Conservation (phyloP, 2,888 invertebrate genomes). For the Eristalis tenax region DNA sequence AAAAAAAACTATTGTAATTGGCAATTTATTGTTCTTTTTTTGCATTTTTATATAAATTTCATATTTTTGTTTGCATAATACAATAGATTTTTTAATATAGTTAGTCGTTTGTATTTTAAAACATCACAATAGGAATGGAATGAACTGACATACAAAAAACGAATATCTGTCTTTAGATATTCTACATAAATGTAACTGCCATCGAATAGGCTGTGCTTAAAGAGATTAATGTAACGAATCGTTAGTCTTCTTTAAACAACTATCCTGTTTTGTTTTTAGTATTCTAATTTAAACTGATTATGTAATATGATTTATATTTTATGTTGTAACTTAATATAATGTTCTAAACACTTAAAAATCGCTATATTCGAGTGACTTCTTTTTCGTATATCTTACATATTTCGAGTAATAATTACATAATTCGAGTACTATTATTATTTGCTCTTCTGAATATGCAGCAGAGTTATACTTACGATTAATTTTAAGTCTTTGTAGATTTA, state of each 20-base stretch:
- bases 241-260: conserved; percentile 59
- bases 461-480: conserved; percentile 47
- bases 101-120: conserved; percentile 59
- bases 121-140: conserved; percentile 72
- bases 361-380: conserved; percentile 55
- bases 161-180: conserved; percentile 32
- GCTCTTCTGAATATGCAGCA: conserved; percentile 43
- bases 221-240: conserved; percentile 44
- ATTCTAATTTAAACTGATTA: neutral
- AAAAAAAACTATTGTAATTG: conserved; percentile 7
- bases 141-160: conserved; percentile 63
- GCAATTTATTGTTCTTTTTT: conserved; percentile 55
- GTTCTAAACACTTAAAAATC: conserved; percentile 18
- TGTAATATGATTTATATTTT: neutral
- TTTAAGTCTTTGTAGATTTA: conserved; percentile 67
- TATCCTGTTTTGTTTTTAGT: neutral
- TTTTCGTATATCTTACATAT: conserved; percentile 61
- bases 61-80: conserved; percentile 37
- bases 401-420: conserved; percentile 41
- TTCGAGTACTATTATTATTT: conserved; percentile 51
- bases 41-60: conserved; percentile 52
- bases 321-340: neutral
- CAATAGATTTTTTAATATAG: conserved; percentile 50
- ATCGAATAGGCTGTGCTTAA: neutral
- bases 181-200: conserved; percentile 14